Conservation (phyloP, 2,797 vertebrate genomes). For the Melanotaenia nigrans region DNA sequence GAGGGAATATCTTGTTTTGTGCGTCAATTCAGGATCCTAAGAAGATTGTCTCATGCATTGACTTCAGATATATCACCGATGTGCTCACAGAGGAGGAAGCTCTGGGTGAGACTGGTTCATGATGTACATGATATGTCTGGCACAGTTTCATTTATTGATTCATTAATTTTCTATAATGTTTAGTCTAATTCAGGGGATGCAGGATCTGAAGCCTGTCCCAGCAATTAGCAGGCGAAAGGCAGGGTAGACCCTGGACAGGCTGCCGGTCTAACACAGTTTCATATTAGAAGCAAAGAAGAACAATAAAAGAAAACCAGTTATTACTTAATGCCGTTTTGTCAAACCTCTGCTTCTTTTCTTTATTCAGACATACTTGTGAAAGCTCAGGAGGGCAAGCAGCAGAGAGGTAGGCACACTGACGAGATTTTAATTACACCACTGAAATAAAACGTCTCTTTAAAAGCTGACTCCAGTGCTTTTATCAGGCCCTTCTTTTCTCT, state of each 20-base stretch:
- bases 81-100: slow-evolving; percentile 85
- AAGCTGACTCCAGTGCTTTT: slow-evolving; percentile 37
- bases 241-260: too few relatives aligned
- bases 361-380: slow-evolving; percentile 82
- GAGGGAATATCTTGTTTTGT: background rate
- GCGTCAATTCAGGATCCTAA: slow-evolving; percentile 75
- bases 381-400: slow-evolving; percentile 77
- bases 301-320: background rate
- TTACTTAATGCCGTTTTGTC: background rate
- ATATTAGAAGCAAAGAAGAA: background rate
- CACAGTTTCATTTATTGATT: too few relatives aligned
- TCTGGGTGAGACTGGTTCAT: slow-evolving; percentile 72
- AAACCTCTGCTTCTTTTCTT: slow-evolving; percentile 27
- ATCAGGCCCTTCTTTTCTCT: slow-evolving; percentile 10
- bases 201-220: too few relatives aligned
- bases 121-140: background rate
- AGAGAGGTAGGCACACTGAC: slow-evolving; percentile 77
- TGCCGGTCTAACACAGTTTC: background rate
- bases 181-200: too few relatives aligned
- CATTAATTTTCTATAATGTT: too few relatives aligned
- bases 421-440: slow-evolving; percentile 30
- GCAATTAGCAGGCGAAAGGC: too few relatives aligned
- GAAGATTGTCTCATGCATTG: slow-evolving; percentile 84
- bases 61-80: slow-evolving; percentile 88
- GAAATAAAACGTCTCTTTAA: slow-evolving; percentile 39